Evolutionary conservation across 1,140 invertebrate species (phyloP).

Genomic region (Teleopsis dalmanni): DNA sequence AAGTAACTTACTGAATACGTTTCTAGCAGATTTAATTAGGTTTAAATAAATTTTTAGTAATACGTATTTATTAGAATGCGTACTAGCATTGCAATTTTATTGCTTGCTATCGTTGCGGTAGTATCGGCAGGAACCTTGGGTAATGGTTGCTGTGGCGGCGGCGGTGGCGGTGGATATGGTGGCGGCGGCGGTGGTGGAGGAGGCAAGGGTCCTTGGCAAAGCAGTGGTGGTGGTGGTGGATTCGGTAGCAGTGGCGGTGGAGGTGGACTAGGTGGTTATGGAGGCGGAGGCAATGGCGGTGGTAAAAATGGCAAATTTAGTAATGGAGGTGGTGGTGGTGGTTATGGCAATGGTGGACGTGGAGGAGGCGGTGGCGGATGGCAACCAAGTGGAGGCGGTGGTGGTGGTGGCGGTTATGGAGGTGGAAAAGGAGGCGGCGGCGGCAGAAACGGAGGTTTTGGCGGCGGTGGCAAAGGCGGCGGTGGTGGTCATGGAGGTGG

Average conservation of each 20-base stretch:
- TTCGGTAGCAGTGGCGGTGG: constrained; percentile 15
- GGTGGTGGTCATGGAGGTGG: too few relatives aligned
- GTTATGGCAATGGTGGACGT: not conserved
- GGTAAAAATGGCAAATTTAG: too few relatives aligned
- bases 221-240: constrained; percentile 12
- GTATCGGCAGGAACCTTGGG: constrained; percentile 10
- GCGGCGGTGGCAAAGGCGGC: too few relatives aligned
- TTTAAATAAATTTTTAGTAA: too few relatives aligned
- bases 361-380: too few relatives aligned
- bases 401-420: constrained; percentile 14
- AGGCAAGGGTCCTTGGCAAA: constrained; percentile 7
- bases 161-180: not conserved
- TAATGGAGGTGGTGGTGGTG: constrained; percentile 11
- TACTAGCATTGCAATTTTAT: not conserved
- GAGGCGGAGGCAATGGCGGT: constrained; percentile 12
- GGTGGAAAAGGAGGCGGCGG: not conserved
- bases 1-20: too few relatives aligned
- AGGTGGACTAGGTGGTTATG: constrained; percentile 15
- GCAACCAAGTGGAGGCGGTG: constrained; percentile 11
- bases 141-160: not conserved
- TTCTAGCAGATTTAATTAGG: too few relatives aligned
- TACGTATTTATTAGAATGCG: too few relatives aligned
- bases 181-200: constrained; percentile 2
- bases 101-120: constrained; percentile 5
- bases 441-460: constrained; percentile 18